Conservation (phyloP, 2,888 invertebrate species). For the Drymonia ruficornis region DNA sequence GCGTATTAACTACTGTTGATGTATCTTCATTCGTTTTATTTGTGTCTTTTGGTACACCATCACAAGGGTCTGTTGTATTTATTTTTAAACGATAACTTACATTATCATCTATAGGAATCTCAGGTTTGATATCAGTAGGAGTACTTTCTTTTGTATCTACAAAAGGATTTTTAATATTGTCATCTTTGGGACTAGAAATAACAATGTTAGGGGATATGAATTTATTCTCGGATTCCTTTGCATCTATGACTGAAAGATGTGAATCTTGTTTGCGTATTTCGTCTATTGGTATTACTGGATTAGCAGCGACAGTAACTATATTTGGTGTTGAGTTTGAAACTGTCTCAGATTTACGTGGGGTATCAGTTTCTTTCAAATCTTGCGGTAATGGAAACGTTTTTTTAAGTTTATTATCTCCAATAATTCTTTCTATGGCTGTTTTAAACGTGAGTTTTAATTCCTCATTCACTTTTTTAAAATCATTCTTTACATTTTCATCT, state of each 20-base stretch:
- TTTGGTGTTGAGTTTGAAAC: constrained; percentile 12
- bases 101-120: constrained; percentile 53
- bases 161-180: constrained; percentile 35
- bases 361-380: constrained; percentile 21
- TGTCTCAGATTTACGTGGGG: constrained; percentile 10
- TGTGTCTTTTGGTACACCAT: constrained; percentile 25
- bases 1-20: constrained; percentile 33
- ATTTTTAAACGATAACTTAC: constrained; percentile 78
- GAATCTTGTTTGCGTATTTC: constrained; percentile 5
- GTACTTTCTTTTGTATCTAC: constrained; percentile 20
- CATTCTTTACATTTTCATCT: constrained; percentile 57
- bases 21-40: constrained; percentile 14
- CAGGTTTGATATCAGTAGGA: constrained; percentile 23
- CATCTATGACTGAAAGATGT: constrained; percentile 12
- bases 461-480: constrained; percentile 68
- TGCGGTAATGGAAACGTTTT: constrained; percentile 33
- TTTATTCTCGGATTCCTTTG: constrained; percentile 21
- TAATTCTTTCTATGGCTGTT: constrained; percentile 70
- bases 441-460: constrained; percentile 70
- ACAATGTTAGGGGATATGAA: constrained; percentile 11
- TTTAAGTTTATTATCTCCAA: constrained; percentile 48
- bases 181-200: constrained; percentile 8
- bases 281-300: constrained; percentile 13
- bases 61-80: constrained; percentile 62
- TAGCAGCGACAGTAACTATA: constrained; percentile 18